A percentile compares a stretch with the other conserved stretches of the same genome.
Conservation (phyloP, 2,113 vertebrate species). For the Pristiophorus japonicus region DNA sequence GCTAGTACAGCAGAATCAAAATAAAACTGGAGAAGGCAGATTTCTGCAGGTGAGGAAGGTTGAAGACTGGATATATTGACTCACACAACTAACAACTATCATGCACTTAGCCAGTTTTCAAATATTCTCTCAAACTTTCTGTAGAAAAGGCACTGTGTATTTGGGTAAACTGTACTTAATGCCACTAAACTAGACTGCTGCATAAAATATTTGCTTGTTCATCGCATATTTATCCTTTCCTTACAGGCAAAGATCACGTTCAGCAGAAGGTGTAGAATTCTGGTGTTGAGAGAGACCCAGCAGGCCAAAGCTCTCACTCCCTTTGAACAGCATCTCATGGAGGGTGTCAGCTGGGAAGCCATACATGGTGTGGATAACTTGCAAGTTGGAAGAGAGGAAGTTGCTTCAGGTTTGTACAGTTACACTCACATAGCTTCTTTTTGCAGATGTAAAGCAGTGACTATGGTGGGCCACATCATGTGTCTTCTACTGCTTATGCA, state of each 20-base stretch:
- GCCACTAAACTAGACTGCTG: not conserved
- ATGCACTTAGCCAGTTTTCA: not conserved
- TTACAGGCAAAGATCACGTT: not conserved
- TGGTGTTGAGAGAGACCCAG: not conserved
- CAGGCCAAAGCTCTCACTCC: not conserved
- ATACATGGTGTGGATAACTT: not conserved
- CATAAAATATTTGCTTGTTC: not conserved
- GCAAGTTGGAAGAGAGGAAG: not conserved
- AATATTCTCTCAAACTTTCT: not conserved
- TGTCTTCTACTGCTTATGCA: not conserved
- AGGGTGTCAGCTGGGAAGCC: not conserved
- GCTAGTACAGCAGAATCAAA: not conserved
- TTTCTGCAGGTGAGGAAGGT: not conserved
- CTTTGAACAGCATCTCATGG: not conserved
- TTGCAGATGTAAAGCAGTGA: not conserved
- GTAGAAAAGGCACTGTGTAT: not conserved
- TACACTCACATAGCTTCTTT: not conserved
- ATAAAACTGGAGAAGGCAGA: not conserved
- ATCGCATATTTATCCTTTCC: not conserved
- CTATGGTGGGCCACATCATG: not conserved
- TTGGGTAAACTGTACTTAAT: not conserved
- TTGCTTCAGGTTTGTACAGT: not conserved
- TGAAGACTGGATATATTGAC: not conserved
- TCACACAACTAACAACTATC: not conserved
- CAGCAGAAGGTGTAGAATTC: not conserved